Evolutionary conservation across 2,888 invertebrate species (phyloP), one percentile per base, ranked within the genome.

Genomic region (Steinernema hermaphroditum): DNA sequence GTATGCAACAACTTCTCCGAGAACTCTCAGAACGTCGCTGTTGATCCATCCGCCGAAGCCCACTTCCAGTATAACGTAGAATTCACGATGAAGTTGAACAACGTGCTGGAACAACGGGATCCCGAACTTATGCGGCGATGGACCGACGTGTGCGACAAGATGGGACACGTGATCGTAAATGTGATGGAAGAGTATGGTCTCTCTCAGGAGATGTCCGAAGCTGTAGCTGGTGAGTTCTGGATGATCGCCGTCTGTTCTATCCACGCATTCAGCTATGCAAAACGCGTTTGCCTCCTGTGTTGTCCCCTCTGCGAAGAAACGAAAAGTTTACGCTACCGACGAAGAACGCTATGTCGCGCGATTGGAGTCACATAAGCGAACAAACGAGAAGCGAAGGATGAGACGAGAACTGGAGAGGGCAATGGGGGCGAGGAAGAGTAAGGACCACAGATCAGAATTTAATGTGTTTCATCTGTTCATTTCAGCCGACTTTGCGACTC

Each of bases 241-340:
- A 50, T 8, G 46, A 46, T 19, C 16, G 46, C 9, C 2, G 46
- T 46, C 4, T n/a, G 46, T 46, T 16, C n/a, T 14, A 16, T 46
- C 14, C 2, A 19, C 9, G 8, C 41, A 9, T 41, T 8, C 8
- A 41, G 41, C 41, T 41, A 41, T 41, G 9, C 41, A 9, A 41
- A 41, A 41, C 41, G 41, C 9, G 41, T 8, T 12, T 12, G 9
- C 14, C 43, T 43, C 43, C 14, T 43, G 14, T 14, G 43, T 43
- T 43, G 46, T 46, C 46, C 46, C 46, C 46, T 46, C 46, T 16
- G n/a, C 46, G 46, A 46, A 46, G 46, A 14, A n/a, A 16, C 46
- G 46, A 4, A 46, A 14, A 14, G 19, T 2, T 16, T 46, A n/a
- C 46, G 16, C 4, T 19, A 46, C 46, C 46, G 46, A 46, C 16